Conservation (phyloP, 2,797 vertebrate genomes). For the Hafferia zeledoni region DNA sequence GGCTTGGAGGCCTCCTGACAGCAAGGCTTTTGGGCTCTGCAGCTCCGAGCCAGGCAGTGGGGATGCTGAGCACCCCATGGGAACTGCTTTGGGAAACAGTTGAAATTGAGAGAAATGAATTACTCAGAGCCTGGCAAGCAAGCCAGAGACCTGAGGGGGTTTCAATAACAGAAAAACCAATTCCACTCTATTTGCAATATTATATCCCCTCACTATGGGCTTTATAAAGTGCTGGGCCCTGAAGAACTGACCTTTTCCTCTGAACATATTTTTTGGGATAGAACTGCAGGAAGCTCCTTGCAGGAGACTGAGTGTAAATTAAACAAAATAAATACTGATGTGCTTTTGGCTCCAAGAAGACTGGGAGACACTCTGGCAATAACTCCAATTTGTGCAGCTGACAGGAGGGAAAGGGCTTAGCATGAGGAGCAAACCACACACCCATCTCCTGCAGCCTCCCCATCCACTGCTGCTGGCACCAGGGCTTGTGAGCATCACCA, state of each 20-base stretch:
- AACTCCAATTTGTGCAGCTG: neutral
- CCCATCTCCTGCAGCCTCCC: neutral
- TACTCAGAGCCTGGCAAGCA: neutral
- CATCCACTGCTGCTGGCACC: neutral
- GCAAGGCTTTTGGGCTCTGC: neutral
- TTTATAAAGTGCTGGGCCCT: slow-evolving; percentile 7
- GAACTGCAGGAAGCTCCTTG: neutral
- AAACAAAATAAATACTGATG: slow-evolving; percentile 28
- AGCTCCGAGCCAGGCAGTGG: rapidly evolving
- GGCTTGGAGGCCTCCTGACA: neutral
- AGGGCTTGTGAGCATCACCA: neutral
- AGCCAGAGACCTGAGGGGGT: neutral
- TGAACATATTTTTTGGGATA: neutral
- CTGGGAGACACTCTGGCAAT: neutral
- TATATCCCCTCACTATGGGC: neutral
- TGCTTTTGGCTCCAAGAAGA: neutral
- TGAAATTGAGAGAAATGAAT: neutral
- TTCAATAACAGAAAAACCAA: neutral
- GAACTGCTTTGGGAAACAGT: neutral
- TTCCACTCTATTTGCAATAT: neutral
- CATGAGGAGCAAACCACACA: rapidly evolving
- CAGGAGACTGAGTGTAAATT: neutral
- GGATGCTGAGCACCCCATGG: rapidly evolving
- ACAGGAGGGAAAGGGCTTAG: neutral
- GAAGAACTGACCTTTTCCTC: slow-evolving; percentile 50